Base-by-base conservation (phyloP, 2,113 vertebrate species). In the Tetrax tetrax region DNA sequence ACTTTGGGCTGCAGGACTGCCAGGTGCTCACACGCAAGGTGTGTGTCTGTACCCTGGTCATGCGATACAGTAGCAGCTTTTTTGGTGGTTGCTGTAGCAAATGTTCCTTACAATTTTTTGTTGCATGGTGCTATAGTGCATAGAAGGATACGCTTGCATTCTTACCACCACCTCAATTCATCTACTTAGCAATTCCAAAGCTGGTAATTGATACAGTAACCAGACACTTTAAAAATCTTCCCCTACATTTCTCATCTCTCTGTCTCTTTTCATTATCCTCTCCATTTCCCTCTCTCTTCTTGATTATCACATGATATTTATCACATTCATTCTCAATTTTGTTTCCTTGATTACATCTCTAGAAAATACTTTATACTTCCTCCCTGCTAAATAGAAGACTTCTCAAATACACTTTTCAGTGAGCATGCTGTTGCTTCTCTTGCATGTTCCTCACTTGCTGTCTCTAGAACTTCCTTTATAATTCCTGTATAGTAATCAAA, bases 11-110 rank as follows among this genome's bases (percentile, higher is more conserved):
- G 2, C 2, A 1, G 29, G 29, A 63, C 29, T 63, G 41, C 59
- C 72, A 87, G 59, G 29, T 29, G 35, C 50, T 45, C 4, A 4
- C 28, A 18, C 22, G 22, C 28, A 53, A 38, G 38, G 17, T 60
- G 15, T 18, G 1, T 3, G 17, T 53, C 38, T 64, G 27, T 63
- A 50, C 0, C 1, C 27, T 56, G 61, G 29, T n/a, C 9, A 2
- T 14, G 24, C 21, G 23, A 14, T 28, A 41, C 0, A 0, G 61
- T 6, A 80, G 50, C 54, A 54, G 7, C n/a, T 87, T 22, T 22
- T 59, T 51, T 56, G 45, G 25, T 63, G 50, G 35, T 17, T 41
- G 50, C 63, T 90, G 63, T 41, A 50, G 35, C 70, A 69, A 90
- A 79, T 64, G 19, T 13, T 90, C 16, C 33, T 45, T 11, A 16